phyloP scores from a whole-genome alignment of 92 coral and sea anemone species.

The Actinernus sp. region DNA sequence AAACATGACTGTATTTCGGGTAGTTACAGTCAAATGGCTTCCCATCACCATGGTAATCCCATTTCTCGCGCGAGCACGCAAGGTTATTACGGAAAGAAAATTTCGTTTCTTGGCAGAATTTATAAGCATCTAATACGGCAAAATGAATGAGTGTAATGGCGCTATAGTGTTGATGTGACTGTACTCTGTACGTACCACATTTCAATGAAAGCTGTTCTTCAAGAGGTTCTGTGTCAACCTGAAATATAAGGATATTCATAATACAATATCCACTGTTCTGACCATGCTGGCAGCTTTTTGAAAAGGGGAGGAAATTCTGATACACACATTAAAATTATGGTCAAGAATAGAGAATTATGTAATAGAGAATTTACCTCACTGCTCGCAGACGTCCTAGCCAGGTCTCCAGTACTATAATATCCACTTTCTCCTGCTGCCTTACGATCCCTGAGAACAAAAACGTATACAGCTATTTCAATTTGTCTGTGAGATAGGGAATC shows the following conservation, averaged over 20 bases:
- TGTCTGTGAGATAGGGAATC: too few relatives aligned
- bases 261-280: background rate
- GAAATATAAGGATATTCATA: background rate
- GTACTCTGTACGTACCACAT: constrained; percentile 79
- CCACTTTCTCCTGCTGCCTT: constrained; percentile 44
- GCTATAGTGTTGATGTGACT: too few relatives aligned
- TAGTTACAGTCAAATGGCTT: too few relatives aligned
- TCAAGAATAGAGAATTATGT: background rate
- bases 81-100: too few relatives aligned
- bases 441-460: constrained; percentile 37
- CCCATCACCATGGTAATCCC: too few relatives aligned
- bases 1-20: too few relatives aligned
- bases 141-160: too few relatives aligned
- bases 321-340: background rate
- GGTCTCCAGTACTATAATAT: constrained; percentile 46
- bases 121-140: too few relatives aligned
- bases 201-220: constrained; percentile 85
- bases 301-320: background rate
- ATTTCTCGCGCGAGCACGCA: too few relatives aligned
- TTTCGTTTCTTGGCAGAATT: too few relatives aligned
- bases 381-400: constrained; percentile 59
- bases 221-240: constrained; percentile 72
- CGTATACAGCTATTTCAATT: background rate
- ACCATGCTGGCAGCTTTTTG: too few relatives aligned
- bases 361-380: constrained; percentile 50